Evolutionary conservation across 2,113 vertebrate genomes (phyloP).

Genomic region (Circaetus gallicus): DNA sequence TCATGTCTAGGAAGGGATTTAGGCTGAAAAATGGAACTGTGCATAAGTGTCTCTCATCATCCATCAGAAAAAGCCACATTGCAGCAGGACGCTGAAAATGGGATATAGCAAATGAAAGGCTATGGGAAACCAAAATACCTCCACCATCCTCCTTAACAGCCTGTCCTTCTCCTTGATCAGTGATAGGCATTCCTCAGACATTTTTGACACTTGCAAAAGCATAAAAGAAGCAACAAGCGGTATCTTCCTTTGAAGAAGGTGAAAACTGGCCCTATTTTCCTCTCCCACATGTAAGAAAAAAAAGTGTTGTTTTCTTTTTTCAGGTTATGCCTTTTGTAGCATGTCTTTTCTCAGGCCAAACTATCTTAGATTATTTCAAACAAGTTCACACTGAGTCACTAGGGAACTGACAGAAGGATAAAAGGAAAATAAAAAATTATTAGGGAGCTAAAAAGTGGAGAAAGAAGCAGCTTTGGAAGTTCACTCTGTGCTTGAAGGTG

Average conservation of each 20-base stretch:
- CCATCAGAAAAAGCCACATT: neutral
- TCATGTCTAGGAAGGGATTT: neutral
- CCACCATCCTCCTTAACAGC: neutral
- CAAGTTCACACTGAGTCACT: neutral
- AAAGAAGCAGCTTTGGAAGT: neutral
- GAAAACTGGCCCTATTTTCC: neutral
- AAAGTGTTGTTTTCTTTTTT: neutral
- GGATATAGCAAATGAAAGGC: neutral
- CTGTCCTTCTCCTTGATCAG: neutral
- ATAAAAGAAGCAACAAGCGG: neutral
- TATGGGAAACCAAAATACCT: neutral
- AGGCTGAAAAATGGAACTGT: neutral
- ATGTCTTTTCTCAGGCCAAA: neutral
- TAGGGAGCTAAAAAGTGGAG: neutral
- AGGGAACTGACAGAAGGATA: neutral
- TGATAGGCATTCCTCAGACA: neutral
- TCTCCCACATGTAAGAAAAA: neutral
- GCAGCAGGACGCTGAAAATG: neutral
- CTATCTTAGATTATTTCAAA: neutral
- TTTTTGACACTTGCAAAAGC: neutral
- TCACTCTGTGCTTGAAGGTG: neutral
- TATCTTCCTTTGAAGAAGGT: neutral
- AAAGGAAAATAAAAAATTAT: neutral
- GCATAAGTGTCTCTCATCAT: neutral
- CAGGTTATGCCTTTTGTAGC: neutral